Evolutionary conservation across 2,797 vertebrate species (phyloP), one percentile per base, ranked within the genome.

Genomic region (Anguilla marmorata): DNA sequence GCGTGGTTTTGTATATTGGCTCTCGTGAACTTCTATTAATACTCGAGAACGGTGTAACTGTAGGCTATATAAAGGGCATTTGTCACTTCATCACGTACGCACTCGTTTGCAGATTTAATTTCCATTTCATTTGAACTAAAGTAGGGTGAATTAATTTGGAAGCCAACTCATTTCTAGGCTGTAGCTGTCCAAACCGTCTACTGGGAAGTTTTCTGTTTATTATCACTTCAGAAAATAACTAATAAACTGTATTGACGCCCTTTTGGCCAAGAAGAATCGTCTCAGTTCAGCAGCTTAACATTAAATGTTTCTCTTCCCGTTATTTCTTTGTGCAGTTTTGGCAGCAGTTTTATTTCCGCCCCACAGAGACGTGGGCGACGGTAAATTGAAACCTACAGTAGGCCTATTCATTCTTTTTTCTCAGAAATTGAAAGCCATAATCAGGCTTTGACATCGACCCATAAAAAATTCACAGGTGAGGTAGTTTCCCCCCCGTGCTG

Each of bases 381-480:
- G 41, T 48, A 80, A 50, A 80, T 80, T 7, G 45, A 80, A 50
- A 80, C 76, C 41, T 80, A 48, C 76, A 48, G 37, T 80, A 48
- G 76, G 30, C 41, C 76, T 80, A 48, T 48, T 48, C 45, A 80
- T 48, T 48, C 1, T 19, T 48, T 48, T 80, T 48, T 37, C 27
- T n/a, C 41, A 24, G n/a, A 50, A 80, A 8, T 80, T 11, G 37
- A 45, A 80, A 80, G 76, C 19, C 6, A 48, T 48, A 80, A 80
- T n/a, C 41, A 48, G 19, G 76, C 37, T 48, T 80, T 80, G 41
- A 80, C 76, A 50, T 80, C 76, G 21, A 45, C 41, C 72, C 72
- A 33, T 76, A n/a, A 24, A 50, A 80, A 80, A 80, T 24, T 48
- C 76, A 80, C 76, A 80, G 41, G 16, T 80, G 41, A 80, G 76